Evolutionary conservation across 2,888 invertebrate genomes (phyloP), one percentile per base, ranked within the genome.

Genomic region (Lepidochrysops patricia): DNA sequence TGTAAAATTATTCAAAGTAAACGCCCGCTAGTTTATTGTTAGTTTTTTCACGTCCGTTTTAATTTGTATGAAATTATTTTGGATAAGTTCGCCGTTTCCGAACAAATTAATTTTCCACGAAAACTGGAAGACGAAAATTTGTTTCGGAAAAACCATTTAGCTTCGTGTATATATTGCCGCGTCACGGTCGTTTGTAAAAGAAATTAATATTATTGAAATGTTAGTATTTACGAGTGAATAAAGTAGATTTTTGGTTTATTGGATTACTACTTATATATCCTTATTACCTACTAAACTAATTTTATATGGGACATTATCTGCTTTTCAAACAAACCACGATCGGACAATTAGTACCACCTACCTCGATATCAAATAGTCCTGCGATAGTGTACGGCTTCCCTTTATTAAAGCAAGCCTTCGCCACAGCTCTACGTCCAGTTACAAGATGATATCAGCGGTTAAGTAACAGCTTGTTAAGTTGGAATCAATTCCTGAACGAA

Each of bases 401-500:
- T n/a, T n/a, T n/a, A n/a, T n/a, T n/a, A n/a, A n/a, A n/a, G n/a
- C n/a, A n/a, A n/a, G n/a, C n/a, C n/a, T n/a, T n/a, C n/a, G n/a
- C n/a, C 29, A 29, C 9, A 9, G 9, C 29, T 9, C 37, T 37
- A 4, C 3, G 37, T 37, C 37, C 48, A 23, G n/a, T 50, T 25
- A 25, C 5, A 13, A 50, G 50, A 50, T 50, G 26, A 5, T 50
- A 50, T 26, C 50, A 50, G 12, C 26, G 50, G 26, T 50, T 26
- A 50, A n/a, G 50, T 50, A 50, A 50, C 49, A 12, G 50, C 50
- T n/a, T 50, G 26, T 26, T 50, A 50, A 50, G 50, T 37, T 13
- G 15, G 13, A 50, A 50, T 26, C 50, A 26, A 50, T 26, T 26
- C 26, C 26, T 4, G 25, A 50, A 50, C 43, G 23, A 43, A 43